Evolutionary conservation across 2,113 vertebrate genomes (phyloP), one percentile per base, ranked within the genome.

Genomic region (Rhinoderma darwinii): DNA sequence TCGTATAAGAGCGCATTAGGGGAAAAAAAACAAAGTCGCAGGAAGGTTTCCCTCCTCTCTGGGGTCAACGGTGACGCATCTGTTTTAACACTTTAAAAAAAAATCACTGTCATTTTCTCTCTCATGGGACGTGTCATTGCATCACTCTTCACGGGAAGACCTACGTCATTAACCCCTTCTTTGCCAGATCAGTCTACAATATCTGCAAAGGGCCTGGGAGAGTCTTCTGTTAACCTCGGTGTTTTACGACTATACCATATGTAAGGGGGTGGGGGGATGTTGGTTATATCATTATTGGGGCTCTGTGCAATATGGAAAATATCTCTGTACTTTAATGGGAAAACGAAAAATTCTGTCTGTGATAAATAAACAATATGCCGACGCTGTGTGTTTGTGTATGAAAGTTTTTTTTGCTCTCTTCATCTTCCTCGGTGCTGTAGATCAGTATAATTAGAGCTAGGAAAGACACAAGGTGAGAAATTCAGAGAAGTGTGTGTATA

Each of bases 241-340:
- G 82, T 84, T 84, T n/a, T 84, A 84, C 44, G 61, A 79, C 27
- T 73, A 63, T 74, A 82, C 35, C 35, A 63, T 76, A 50, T 82
- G 50, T 73, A 80, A n/a, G 59, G 66, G 84, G 84, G 84, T 66
- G 72, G 83, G 79, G n/a, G 35, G 54, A 61, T 77, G 66, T 86
- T 51, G 61, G 59, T 35, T 59, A 63, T 87, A 75, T 75, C 20
- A 75, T 82, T 82, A 63, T 61, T 43, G 66, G 27, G 79, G 79
- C 74, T 59, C 79, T 87, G 86, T 87, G 86, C 77, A 74, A 72
- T 73, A 72, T 87, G 86, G 70, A 73, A 50, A 87, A 74, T 74
- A 81, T 87, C 68, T 86, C 77, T 87, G 77, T 82, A 87, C 47
- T 37, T 59, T 87, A 75, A 78, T 68, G 10, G 50, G 39, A 86